phyloP scores from a whole-genome alignment of 2,797 vertebrate genomes.

The Hydrocynus forskahlii region DNA sequence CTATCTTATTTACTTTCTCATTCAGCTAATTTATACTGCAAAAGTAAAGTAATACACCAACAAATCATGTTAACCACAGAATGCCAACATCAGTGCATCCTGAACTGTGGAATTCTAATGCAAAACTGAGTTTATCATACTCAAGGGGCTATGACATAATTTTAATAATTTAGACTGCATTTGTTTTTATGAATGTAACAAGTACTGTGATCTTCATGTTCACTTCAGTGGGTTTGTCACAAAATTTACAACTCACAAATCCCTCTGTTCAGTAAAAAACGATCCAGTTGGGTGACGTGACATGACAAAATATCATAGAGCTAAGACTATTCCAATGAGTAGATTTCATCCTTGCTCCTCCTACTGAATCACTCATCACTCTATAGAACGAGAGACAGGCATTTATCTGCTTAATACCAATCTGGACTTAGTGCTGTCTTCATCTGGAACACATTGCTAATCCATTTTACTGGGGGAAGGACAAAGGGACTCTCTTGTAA shows the following conservation, averaged over 20 bases:
- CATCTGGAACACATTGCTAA: conserved; percentile 79
- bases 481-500: conserved; percentile 55
- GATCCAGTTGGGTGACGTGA: conserved; percentile 17
- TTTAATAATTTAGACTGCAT: neutral
- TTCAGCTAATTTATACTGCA: neutral
- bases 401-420: conserved; percentile 88
- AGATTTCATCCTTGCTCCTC: conserved; percentile 32
- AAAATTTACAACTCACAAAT: too few species aligned
- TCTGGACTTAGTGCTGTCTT: conserved; percentile 80
- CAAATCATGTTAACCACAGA: neutral
- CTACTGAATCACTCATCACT: conserved; percentile 62
- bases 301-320: conserved; percentile 45
- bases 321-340: conserved; percentile 23
- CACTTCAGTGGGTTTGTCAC: neutral
- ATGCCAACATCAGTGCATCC: neutral
- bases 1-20: neutral
- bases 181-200: neutral
- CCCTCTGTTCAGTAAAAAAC: neutral
- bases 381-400: conserved; percentile 66
- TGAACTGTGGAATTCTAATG: neutral
- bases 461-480: conserved; percentile 82
- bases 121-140: neutral
- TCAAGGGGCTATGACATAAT: neutral
- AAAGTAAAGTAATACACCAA: neutral
- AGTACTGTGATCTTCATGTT: too few species aligned